A percentile compares a stretch with the other conserved stretches of the same genome.
phyloP scores from a whole-genome alignment of 2,113 vertebrate genomes.

The Boulengeromyrus knoepffleri region DNA sequence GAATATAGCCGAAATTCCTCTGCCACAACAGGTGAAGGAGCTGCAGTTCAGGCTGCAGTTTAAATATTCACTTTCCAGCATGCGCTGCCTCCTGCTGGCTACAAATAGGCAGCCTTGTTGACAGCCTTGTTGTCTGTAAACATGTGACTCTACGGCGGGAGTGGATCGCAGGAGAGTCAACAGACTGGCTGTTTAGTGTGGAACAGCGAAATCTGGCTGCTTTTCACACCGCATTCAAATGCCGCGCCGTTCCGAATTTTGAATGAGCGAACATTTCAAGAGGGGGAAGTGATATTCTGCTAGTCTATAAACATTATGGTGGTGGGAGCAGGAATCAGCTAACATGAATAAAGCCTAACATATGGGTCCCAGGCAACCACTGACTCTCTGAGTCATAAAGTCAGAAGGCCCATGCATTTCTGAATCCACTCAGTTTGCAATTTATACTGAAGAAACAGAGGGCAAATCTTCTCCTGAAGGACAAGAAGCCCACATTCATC shows the following conservation, averaged over 20 bases:
- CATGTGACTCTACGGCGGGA: background rate
- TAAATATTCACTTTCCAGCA: background rate
- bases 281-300: background rate
- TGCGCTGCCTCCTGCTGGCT: background rate
- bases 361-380: background rate
- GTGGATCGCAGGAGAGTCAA: background rate
- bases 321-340: background rate
- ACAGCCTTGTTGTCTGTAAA: background rate
- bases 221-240: background rate
- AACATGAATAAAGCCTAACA: background rate
- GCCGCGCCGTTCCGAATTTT: background rate
- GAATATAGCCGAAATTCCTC: background rate
- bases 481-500: conserved; percentile 35
- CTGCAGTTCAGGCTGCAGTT: background rate
- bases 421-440: background rate
- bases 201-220: background rate
- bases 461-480: conserved; percentile 40
- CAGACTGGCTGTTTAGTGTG: background rate
- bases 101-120: background rate
- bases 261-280: background rate
- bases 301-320: background rate
- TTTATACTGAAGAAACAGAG: conserved; percentile 20
- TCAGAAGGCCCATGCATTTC: background rate
- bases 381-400: background rate
- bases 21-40: conserved; percentile 4